Conservation (phyloP, 1,140 invertebrate genomes). For the Magallana gigas region DNA sequence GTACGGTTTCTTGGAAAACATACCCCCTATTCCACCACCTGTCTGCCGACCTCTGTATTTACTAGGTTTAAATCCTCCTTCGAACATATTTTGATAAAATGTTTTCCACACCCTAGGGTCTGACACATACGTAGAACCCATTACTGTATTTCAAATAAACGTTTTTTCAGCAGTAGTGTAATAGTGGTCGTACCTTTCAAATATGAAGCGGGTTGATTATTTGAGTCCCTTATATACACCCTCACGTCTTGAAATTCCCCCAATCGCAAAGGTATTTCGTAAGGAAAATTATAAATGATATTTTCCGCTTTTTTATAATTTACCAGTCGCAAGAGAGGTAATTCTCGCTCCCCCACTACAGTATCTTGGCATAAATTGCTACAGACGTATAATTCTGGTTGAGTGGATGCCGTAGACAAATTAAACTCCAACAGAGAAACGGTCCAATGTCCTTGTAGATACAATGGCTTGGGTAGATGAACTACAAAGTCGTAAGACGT, state of each 20-base stretch:
- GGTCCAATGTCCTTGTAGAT: neutral
- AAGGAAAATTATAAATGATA: no score
- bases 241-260: no score
- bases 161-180: conserved; percentile 10
- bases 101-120: conserved; percentile 1
- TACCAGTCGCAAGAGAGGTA: no score
- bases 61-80: conserved; percentile 22
- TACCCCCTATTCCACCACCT: neutral
- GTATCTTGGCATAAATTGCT: no score
- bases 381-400: no score
- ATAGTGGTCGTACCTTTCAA: neutral
- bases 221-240: no score
- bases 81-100: neutral
- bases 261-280: no score
- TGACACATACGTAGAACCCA: neutral
- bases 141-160: conserved; percentile 22
- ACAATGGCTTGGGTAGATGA: conserved; percentile 3
- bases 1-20: conserved; percentile 41
- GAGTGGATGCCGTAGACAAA: neutral
- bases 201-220: neutral
- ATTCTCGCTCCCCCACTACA: no score
- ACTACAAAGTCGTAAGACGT: conserved; percentile 1
- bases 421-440: conserved; percentile 10
- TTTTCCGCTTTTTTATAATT: no score
- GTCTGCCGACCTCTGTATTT: neutral